Evolutionary conservation across 2,113 vertebrate genomes (phyloP).

Genomic region (Phyllostomus discolor): DNA sequence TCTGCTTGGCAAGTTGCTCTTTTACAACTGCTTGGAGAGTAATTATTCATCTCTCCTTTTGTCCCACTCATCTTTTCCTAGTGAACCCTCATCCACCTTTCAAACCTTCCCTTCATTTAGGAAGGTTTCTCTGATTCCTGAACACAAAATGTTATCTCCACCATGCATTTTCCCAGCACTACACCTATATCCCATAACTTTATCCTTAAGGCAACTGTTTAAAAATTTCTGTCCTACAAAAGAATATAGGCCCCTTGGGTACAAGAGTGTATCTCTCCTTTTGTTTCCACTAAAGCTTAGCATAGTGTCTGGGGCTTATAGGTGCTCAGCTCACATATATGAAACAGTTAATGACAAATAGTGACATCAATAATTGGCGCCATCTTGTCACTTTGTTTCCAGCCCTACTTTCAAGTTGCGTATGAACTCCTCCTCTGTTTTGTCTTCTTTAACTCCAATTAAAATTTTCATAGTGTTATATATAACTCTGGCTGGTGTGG

Average conservation of each 20-base stretch:
- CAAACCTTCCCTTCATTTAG: not conserved
- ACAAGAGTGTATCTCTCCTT: not conserved
- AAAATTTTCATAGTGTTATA: not conserved
- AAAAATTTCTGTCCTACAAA: not conserved
- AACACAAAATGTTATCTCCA: accelerated
- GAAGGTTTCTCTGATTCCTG: not conserved
- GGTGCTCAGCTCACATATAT: not conserved
- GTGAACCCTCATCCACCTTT: not conserved
- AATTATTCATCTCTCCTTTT: not conserved
- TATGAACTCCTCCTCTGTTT: not conserved
- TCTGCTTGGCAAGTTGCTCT: not conserved
- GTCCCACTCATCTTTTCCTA: not conserved
- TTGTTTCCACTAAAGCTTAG: not conserved
- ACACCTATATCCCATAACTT: not conserved
- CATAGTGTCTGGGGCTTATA: not conserved
- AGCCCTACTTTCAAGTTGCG: not conserved
- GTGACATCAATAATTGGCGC: not conserved
- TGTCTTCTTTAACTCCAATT: not conserved
- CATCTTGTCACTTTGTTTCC: not conserved
- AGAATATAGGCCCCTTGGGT: not conserved
- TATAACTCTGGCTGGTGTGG: not conserved
- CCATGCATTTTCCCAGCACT: not conserved
- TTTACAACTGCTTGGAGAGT: not conserved
- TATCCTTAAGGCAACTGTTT: not conserved
- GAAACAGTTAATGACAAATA: not conserved